phyloP scores from a whole-genome alignment of 2,113 vertebrate genomes.

The Typhlomys cinereus region DNA sequence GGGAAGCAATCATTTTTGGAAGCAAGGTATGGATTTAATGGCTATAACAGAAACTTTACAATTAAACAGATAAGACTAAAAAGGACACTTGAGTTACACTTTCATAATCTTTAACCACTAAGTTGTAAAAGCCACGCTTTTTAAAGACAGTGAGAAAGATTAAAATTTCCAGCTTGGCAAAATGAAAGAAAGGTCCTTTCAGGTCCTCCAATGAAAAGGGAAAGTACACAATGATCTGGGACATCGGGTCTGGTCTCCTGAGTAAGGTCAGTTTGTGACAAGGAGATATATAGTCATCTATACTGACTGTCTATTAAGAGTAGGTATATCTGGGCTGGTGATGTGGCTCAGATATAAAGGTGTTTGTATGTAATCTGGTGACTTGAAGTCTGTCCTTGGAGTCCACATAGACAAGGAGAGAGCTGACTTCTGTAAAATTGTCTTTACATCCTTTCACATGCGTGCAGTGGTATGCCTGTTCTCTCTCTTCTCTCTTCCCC shows the following conservation, averaged over 20 bases:
- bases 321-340: too few species aligned
- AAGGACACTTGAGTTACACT: background rate
- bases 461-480: too few species aligned
- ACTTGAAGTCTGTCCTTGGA: too few species aligned
- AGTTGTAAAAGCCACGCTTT: background rate
- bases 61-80: background rate
- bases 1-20: background rate
- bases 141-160: background rate
- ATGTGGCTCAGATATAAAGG: too few species aligned
- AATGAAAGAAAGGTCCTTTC: background rate
- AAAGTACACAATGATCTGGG: background rate
- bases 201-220: too few species aligned
- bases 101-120: background rate
- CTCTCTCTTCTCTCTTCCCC: too few species aligned
- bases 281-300: background rate
- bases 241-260: background rate
- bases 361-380: too few species aligned
- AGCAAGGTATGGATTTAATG: background rate
- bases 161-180: background rate
- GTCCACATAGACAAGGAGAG: too few species aligned
- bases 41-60: background rate
- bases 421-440: too few species aligned
- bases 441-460: too few species aligned
- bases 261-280: background rate
- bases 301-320: background rate